A percentile compares a stretch with the other conserved stretches of the same genome.
phyloP scores from a whole-genome alignment of 2,113 vertebrate genomes.

The Prionailurus viverrinus region DNA sequence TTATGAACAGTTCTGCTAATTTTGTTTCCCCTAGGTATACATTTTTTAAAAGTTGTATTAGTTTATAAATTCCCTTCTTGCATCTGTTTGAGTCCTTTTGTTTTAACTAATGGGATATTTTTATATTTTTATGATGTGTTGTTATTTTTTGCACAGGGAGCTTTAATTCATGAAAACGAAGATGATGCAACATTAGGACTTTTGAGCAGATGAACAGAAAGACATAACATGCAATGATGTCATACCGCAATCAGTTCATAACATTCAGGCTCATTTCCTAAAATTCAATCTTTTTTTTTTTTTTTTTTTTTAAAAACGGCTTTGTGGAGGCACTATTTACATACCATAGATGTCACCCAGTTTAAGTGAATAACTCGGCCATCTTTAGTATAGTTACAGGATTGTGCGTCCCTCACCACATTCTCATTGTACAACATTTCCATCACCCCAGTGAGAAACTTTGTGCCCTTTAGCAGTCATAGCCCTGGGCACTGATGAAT shows the following conservation, averaged over 20 bases:
- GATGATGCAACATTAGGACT: neutral
- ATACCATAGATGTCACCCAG: neutral
- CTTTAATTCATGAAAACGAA: conserved; percentile 22
- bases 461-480: neutral
- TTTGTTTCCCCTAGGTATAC: neutral
- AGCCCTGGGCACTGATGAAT: neutral
- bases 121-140: neutral
- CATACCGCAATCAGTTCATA: too few species aligned
- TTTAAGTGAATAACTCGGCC: neutral
- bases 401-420: neutral
- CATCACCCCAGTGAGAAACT: neutral
- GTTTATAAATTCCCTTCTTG: neutral
- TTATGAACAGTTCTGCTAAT: neutral
- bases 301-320: neutral
- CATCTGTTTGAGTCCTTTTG: neutral
- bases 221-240: neutral
- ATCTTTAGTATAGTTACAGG: neutral
- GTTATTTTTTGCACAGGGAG: neutral
- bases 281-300: conserved; percentile 2
- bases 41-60: neutral
- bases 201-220: neutral
- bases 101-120: neutral
- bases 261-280: neutral
- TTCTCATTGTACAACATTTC: neutral
- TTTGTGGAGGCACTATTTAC: neutral